Base-by-base conservation (phyloP, 2,888 invertebrate genomes). In the Agrotis puta region DNA sequence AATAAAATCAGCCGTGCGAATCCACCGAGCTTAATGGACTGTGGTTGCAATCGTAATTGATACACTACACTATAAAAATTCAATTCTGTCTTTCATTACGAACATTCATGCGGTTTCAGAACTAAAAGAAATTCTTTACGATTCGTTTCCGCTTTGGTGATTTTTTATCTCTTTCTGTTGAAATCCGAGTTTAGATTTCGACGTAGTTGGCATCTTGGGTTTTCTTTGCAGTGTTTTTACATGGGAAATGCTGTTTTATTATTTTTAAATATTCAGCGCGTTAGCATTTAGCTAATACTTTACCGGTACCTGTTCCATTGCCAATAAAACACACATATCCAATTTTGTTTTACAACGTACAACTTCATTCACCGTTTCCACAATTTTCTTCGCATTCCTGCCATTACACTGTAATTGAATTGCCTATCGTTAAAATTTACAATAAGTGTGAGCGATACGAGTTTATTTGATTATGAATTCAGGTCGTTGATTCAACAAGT, bases 1-100 rank as follows among this genome's bases (percentile, higher is more conserved):
- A 82, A 88, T 92, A 89, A 91, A 91, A 85, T 65, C 88, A 89
- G 76, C 88, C 82, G 81, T 79, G 90, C 91, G 90, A 73, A 87
- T 85, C 88, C 79, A 77, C 67, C 62, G 77, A 65, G 82, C 83
- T 89, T 87, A 91, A 91, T 91, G 88, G 88, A 83, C 85, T 89
- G 85, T 83, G 74, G 81, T 72, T 54, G 74, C 59, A 63, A 57
- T 65, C 62, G 67, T 82, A 80, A 85, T 84, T 83, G 76, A 82
- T 79, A 82, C 72, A 77, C 75, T 82, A 48, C 63, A 84, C 79
- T 75, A 81, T 80, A 82, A 82, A 85, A 81, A 84, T 74, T 79
- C 77, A 79, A 81, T 87, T 82, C 71, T 74, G 76, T 82, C 64
- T 76, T 63, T 76, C 78, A 79, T 85, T 85, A 79, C 51, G 67